Evolutionary conservation across 2,797 vertebrate genomes (phyloP).

Genomic region (Falco berigora): DNA sequence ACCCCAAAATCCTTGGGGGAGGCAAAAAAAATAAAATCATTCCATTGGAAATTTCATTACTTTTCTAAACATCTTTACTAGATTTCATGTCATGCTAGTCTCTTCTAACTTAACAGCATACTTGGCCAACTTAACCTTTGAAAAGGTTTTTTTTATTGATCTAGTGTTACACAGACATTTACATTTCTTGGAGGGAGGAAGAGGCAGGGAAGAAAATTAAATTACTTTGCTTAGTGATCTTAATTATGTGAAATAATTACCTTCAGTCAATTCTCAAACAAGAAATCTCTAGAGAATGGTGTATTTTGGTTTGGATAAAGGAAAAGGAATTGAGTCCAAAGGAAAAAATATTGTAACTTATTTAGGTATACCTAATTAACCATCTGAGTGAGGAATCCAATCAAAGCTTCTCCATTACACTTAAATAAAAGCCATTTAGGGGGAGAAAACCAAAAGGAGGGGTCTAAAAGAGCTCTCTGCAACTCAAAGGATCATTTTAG

Average conservation of each 20-base stretch:
- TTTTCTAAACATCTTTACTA: slow-evolving; percentile 36
- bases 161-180: slow-evolving; percentile 37
- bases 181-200: slow-evolving; percentile 59
- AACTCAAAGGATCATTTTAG: background rate
- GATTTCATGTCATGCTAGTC: slow-evolving; percentile 33
- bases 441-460: background rate
- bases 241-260: slow-evolving; percentile 80
- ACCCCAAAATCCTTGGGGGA: background rate
- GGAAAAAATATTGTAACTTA: slow-evolving; percentile 58
- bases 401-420: slow-evolving; percentile 57
- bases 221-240: slow-evolving; percentile 74
- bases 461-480: background rate
- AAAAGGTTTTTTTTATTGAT: slow-evolving; percentile 65
- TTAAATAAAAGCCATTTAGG: slow-evolving; percentile 61
- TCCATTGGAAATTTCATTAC: background rate
- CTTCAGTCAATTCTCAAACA: slow-evolving; percentile 69
- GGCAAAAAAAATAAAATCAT: background rate
- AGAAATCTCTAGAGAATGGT: slow-evolving; percentile 67
- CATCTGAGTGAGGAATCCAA: slow-evolving; percentile 67
- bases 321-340: slow-evolving; percentile 54
- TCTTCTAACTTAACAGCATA: slow-evolving; percentile 5
- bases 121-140: slow-evolving; percentile 63
- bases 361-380: slow-evolving; percentile 74
- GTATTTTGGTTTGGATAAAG: slow-evolving; percentile 55
- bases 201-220: slow-evolving; percentile 64